Evolutionary conservation across 2,888 invertebrate genomes (phyloP).

Genomic region (Melanargia galathea): DNA sequence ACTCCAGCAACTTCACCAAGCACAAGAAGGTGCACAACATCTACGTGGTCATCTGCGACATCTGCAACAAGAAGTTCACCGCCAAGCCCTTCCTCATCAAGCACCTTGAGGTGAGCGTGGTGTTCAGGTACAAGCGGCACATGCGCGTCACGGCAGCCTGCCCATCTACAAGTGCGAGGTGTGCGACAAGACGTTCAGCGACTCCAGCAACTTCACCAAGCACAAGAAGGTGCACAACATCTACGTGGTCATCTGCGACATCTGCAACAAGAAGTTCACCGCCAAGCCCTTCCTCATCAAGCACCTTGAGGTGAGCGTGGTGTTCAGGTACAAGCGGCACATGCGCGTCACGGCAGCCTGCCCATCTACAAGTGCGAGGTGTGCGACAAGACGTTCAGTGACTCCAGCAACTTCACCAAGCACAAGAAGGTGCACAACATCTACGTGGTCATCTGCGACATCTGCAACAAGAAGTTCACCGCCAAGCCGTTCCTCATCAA

Average conservation of each 20-base stretch:
- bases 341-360: conserved; percentile 61
- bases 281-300: conserved; percentile 45
- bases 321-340: conserved; percentile 60
- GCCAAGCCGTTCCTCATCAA: conserved; percentile 45
- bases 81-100: conserved; percentile 45
- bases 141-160: conserved; percentile 61
- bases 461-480: conserved; percentile 62
- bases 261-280: conserved; percentile 62
- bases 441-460: conserved; percentile 51
- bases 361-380: conserved; percentile 59
- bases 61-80: conserved; percentile 62
- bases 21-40: conserved; percentile 68
- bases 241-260: conserved; percentile 51
- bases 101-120: no score
- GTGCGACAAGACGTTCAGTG: conserved; percentile 63
- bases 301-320: no score
- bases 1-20: conserved; percentile 69
- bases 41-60: conserved; percentile 51
- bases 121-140: conserved; percentile 60
- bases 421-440: conserved; percentile 68
- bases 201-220: conserved; percentile 70
- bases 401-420: conserved; percentile 69
- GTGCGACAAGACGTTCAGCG: conserved; percentile 63
- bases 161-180: conserved; percentile 59
- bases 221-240: conserved; percentile 68